Evolutionary conservation across 2,888 invertebrate genomes (phyloP).

Genomic region (Tortricodes alternella): DNA sequence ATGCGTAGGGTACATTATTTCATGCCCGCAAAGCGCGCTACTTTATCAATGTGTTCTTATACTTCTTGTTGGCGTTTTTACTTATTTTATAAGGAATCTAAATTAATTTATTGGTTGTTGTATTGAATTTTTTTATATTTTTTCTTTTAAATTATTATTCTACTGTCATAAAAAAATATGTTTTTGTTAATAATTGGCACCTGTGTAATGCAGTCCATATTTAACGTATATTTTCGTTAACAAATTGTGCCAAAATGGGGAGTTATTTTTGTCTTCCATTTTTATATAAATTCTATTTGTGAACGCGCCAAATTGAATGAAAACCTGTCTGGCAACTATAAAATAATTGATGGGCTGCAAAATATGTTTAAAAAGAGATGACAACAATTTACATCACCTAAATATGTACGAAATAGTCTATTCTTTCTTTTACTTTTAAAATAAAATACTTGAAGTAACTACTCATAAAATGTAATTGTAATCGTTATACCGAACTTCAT

Average conservation of each 20-base stretch:
- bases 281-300: conserved; percentile 39
- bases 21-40: conserved; percentile 44
- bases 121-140: conserved; percentile 74
- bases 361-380: conserved; percentile 33
- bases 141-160: conserved; percentile 77
- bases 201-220: conserved; percentile 72
- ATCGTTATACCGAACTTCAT: conserved; percentile 82
- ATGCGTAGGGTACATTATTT: conserved; percentile 64
- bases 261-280: conserved; percentile 65
- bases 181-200: conserved; percentile 71
- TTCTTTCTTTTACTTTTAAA: conserved; percentile 71
- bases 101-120: conserved; percentile 83
- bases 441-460: conserved; percentile 76
- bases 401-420: conserved; percentile 62
- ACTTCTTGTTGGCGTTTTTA: conserved; percentile 83
- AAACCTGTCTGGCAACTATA: conserved; percentile 28
- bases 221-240: conserved; percentile 41
- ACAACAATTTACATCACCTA: conserved; percentile 41
- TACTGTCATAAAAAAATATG: conserved; percentile 59
- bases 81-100: conserved; percentile 82
- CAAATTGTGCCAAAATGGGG: conserved; percentile 62
- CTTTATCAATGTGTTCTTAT: conserved; percentile 80
- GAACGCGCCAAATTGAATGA: conserved; percentile 37
- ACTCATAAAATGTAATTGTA: conserved; percentile 80
- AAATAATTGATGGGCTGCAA: conserved; percentile 55